Evolutionary conservation across 2,113 vertebrate genomes (phyloP).

Genomic region (Uria aalge): DNA sequence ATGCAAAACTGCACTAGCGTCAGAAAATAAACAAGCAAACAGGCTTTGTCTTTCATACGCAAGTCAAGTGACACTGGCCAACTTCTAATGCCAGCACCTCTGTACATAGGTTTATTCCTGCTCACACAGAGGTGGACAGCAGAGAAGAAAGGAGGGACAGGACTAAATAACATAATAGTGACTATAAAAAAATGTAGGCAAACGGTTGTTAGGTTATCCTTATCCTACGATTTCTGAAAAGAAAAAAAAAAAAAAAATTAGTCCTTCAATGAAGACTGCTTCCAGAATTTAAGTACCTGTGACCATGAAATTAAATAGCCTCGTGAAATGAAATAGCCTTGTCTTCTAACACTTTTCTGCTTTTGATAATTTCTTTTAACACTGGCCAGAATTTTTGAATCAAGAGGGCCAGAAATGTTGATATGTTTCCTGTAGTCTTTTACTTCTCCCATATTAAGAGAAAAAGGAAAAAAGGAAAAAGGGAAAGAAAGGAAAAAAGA

Average conservation of each 20-base stretch:
- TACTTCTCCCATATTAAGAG: neutral
- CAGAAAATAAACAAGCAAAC: constrained; percentile 53
- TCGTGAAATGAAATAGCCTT: neutral
- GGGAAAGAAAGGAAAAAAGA: neutral
- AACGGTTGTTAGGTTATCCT: neutral
- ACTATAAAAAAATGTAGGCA: neutral
- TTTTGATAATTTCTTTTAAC: neutral
- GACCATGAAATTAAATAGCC: neutral
- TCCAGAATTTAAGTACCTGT: neutral
- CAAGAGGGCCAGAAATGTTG: neutral
- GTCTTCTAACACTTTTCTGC: neutral
- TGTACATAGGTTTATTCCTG: neutral
- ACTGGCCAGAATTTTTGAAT: neutral
- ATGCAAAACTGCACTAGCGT: constrained; percentile 31
- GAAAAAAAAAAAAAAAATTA: neutral
- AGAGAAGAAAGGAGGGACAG: neutral
- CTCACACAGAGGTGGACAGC: neutral
- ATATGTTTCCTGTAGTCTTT: neutral
- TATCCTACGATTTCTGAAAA: neutral
- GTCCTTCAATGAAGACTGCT: neutral
- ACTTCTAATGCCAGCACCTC: neutral
- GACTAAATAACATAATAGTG: neutral
- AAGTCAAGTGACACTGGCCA: neutral
- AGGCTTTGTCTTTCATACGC: constrained; percentile 12
- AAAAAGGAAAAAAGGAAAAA: neutral